Evolutionary conservation across 2,113 vertebrate species (phyloP).

Genomic region (Rutilus rutilus): DNA sequence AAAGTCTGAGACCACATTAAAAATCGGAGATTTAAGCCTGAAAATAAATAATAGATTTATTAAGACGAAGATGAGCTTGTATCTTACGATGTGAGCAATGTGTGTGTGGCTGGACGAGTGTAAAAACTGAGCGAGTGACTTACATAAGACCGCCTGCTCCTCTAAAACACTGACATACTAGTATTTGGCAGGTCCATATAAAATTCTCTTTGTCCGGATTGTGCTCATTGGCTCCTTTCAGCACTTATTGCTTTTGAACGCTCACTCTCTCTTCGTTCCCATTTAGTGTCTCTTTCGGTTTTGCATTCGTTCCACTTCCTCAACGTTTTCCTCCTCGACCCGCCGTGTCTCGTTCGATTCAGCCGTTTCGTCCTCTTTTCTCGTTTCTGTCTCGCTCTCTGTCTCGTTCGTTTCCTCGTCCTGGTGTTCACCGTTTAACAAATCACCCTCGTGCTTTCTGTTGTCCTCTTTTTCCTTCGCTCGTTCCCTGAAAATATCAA

Average conservation of each 20-base stretch:
- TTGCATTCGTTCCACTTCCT: background rate
- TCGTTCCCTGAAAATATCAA: conserved; percentile 82
- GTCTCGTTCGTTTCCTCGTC: conserved; percentile 6
- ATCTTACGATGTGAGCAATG: background rate
- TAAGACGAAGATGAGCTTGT: background rate
- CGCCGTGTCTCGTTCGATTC: conserved; percentile 41
- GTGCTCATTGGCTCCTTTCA: conserved; percentile 36
- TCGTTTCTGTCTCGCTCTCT: conserved; percentile 41
- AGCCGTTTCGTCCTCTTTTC: conserved; percentile 47
- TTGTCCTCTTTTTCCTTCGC: conserved; percentile 64
- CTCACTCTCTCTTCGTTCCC: conserved; percentile 17
- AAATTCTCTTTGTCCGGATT: conserved; percentile 31
- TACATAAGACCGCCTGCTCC: conserved; percentile 16
- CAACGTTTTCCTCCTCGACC: conserved; percentile 30
- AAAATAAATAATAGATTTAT: background rate
- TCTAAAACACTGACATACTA: conserved; percentile 10
- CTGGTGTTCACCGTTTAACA: background rate
- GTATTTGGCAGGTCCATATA: conserved; percentile 32
- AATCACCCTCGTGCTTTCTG: background rate
- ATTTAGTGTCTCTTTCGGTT: conserved; percentile 45
- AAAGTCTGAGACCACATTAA: background rate
- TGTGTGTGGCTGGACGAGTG: background rate
- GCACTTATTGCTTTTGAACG: conserved; percentile 38
- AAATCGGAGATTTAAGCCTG: background rate
- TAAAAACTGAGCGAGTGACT: background rate